These are phyloP conservation scores for Pocota personata DNA, from an alignment of 2,888 invertebrate species.

Conservation along the genomic window DNA sequence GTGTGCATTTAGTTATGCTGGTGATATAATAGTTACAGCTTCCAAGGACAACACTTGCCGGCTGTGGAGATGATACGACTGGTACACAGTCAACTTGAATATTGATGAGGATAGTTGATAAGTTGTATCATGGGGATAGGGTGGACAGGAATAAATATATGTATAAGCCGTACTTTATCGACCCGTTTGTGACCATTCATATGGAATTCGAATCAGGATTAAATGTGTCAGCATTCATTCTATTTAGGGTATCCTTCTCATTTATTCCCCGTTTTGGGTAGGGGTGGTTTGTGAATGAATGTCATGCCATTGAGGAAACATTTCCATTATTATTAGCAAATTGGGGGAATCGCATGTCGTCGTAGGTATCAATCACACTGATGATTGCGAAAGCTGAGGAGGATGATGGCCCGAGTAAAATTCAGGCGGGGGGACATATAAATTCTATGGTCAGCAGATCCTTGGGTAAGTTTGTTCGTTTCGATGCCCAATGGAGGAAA, in stretches of 20 bases:
- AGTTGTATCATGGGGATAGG: not conserved
- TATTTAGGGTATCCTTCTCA: conserved; percentile 4
- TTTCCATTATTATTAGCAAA: conserved; percentile 63
- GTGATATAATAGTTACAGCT: conserved; percentile 90
- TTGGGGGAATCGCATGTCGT: conserved; percentile 28
- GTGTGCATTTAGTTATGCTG: conserved; percentile 91
- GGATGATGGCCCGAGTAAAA: not conserved
- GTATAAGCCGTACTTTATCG: conserved; percentile 16
- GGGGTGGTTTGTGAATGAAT: not conserved
- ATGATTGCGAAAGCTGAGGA: conserved; percentile 23
- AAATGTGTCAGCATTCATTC: conserved; percentile 35
- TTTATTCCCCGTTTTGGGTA: not conserved
- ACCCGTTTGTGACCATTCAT: conserved; percentile 37
- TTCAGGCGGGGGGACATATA: conserved; percentile 7
- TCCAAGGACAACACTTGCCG: conserved; percentile 92
- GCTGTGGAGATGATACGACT: conserved; percentile 91
- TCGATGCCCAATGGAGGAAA: conserved; percentile 49
- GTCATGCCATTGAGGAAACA: conserved; percentile 36
- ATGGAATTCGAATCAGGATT: conserved; percentile 39
- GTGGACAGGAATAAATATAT: conserved; percentile 29
- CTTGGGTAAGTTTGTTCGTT: conserved; percentile 23
- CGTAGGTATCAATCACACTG: conserved; percentile 32
- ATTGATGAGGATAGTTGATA: conserved; percentile 13
- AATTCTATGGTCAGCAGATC: conserved; percentile 62
- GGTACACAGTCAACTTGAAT: conserved; percentile 83